Percentiles rank a stretch among this genome's conserved stretches.
Evolutionary conservation across 2,113 vertebrate species (phyloP).

Genomic region (Lepus americanus): DNA sequence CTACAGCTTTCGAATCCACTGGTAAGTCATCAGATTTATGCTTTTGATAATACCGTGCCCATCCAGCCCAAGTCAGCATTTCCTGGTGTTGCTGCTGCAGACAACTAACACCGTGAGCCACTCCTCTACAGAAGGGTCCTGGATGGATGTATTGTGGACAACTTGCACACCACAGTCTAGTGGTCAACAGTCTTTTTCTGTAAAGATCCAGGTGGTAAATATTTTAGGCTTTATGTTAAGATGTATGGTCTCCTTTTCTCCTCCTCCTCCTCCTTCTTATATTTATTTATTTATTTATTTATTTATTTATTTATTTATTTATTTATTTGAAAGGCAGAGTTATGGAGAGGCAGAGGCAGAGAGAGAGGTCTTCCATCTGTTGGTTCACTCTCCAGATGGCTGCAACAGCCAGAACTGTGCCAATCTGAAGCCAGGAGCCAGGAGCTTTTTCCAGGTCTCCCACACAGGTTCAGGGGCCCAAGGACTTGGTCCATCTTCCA

Average conservation of each 20-base stretch:
- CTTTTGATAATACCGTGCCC: neutral
- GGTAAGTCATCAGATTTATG: neutral
- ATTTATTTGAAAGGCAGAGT: no score
- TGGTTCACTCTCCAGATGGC: no score
- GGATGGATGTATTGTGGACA: neutral
- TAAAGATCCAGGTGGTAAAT: slow-evolving; percentile 21
- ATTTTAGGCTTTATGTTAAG: neutral
- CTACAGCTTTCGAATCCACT: neutral
- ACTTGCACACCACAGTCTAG: neutral
- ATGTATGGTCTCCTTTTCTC: neutral
- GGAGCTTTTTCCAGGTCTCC: no score
- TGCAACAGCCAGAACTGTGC: no score
- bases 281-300: no score
- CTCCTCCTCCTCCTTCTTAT: no score
- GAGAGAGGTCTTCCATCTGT: no score
- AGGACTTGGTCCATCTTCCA: no score
- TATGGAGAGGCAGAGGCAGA: no score
- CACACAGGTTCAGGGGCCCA: no score
- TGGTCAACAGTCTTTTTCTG: neutral
- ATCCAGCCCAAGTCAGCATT: neutral
- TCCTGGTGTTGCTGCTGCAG: neutral
- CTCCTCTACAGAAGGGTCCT: neutral
- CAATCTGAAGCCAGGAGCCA: no score
- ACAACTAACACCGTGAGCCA: neutral
- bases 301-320: no score